A percentile compares a stretch with the other conserved stretches of the same genome.
phyloP scores from a whole-genome alignment of 1,140 invertebrate genomes.

The Archivesica marissinica region DNA sequence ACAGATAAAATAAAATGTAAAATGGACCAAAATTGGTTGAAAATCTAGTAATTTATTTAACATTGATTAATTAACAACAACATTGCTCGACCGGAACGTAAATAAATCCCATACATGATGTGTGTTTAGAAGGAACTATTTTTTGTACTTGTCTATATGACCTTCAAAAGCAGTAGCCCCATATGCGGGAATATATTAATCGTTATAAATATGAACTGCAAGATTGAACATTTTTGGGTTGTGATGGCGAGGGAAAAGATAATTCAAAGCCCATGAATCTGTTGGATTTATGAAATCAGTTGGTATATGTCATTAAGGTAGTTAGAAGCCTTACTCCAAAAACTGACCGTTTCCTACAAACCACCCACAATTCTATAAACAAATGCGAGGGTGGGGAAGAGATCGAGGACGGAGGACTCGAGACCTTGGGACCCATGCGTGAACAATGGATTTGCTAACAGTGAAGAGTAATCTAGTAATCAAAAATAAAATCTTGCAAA shows the following conservation, averaged over 20 bases:
- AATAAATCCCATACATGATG: no score
- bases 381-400: background rate
- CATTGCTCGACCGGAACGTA: no score
- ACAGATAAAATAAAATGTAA: no score
- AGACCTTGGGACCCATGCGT: no score
- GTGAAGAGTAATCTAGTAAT: no score
- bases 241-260: background rate
- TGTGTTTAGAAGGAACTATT: background rate
- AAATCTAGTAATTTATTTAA: no score
- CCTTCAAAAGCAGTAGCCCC: no score
- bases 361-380: background rate
- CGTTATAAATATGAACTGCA: background rate
- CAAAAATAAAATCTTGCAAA: no score
- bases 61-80: no score
- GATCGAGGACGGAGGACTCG: no score
- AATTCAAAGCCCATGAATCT: slow-evolving; percentile 20
- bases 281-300: slow-evolving; percentile 28
- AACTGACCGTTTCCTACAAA: background rate
- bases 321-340: background rate
- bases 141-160: background rate
- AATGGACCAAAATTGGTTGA: no score
- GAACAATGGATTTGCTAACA: no score
- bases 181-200: background rate
- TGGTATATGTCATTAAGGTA: background rate
- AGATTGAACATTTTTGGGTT: background rate